A percentile compares a stretch with the other conserved stretches of the same genome.
These are phyloP conservation scores for Meganola albula DNA, from an alignment of 2,888 invertebrate species.

Conservation along the genomic window DNA sequence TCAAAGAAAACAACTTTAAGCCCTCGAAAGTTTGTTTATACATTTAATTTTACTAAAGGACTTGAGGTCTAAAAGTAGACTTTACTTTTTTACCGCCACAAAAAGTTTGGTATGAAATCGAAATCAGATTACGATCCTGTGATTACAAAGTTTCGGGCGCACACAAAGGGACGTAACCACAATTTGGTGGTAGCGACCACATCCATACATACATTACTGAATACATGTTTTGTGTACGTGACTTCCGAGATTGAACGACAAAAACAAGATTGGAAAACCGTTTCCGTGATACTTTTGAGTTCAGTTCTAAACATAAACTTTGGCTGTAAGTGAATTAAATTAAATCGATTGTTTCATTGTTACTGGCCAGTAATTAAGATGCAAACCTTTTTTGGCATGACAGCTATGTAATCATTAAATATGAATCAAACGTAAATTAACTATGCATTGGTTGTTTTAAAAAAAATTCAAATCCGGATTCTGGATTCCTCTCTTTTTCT, in stretches of 20 bases:
- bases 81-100: constrained; percentile 60
- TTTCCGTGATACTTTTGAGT: constrained; percentile 27
- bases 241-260: constrained; percentile 41
- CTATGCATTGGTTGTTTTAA: no score
- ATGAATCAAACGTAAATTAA: no score
- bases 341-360: no score
- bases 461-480: no score
- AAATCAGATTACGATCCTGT: constrained; percentile 64
- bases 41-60: constrained; percentile 45
- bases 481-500: no score
- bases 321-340: constrained; percentile 14
- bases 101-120: constrained; percentile 63
- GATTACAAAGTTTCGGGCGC: constrained; percentile 61
- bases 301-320: constrained; percentile 21
- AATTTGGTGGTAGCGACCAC: constrained; percentile 44
- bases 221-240: constrained; percentile 47
- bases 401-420: no score
- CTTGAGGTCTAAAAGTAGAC: constrained; percentile 44
- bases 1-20: constrained; percentile 35
- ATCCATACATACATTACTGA: constrained; percentile 42
- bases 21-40: constrained; percentile 40
- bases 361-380: no score
- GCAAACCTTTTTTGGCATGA: no score
- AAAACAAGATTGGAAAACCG: constrained; percentile 30
- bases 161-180: constrained; percentile 46